Evolutionary conservation across 2,888 invertebrate species (phyloP), one percentile per base, ranked within the genome.

Genomic region (Malthinus flaveolus): DNA sequence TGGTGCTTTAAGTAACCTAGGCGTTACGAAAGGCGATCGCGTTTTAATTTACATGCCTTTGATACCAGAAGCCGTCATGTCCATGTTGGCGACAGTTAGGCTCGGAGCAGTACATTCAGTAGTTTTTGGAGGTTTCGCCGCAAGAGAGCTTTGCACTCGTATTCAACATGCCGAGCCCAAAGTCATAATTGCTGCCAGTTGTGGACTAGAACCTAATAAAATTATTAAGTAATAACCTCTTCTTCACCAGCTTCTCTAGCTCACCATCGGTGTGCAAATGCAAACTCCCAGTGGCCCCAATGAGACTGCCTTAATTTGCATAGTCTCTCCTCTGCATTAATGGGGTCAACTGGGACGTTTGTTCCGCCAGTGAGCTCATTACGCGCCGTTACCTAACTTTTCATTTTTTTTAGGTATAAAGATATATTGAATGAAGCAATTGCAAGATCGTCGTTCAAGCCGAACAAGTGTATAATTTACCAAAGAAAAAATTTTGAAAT

Each of bases 21-120:
- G 95, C 0, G 93, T 96, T 1, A 78, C 80, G 11, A 86, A 87
- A 69, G 95, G 95, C 0, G 94, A 95, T 70, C 80, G 90, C 0
- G 93, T 97, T 1, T 82, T 96, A 1, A 93, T 97, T 71, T 96
- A 96, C 77, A 96, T 97, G 96, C 96, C 96, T 0, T 84, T 96
- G 56, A 91, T 96, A 46, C 95, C 96, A 0, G 93, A 96, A 78
- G 90, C 94, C 0, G 85, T 95, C 44, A 84, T 95, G 49, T 87
- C 95, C 1, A 95, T 96, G 90, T 77, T 96, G 68, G 95, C 96
- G 0, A 89, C 89, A 1, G 91, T 89, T 34, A 82, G 97, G 44
- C 81, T 96, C 7, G 97, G 96, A 0, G 96, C 94, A 1, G 83
- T 94, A n/a, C 96, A 97, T 75, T 94, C 94, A 0, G 91, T 96